A percentile compares a stretch with the other conserved stretches of the same genome.
phyloP scores from a whole-genome alignment of 2,113 vertebrate genomes.

The Callorhinus ursinus region DNA sequence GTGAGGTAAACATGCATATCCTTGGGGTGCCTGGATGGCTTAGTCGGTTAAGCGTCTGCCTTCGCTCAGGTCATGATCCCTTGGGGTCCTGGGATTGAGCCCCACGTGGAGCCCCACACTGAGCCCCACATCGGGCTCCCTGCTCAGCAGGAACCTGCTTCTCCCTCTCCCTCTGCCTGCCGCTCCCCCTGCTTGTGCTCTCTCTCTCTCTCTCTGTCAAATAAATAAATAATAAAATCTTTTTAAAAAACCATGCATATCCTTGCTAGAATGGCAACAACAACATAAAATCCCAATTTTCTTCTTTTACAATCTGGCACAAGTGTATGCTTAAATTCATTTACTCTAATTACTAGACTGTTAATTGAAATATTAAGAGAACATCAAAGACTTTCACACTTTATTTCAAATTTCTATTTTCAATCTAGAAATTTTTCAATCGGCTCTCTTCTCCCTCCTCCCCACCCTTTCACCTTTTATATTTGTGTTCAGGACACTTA shows the following conservation, averaged over 20 bases:
- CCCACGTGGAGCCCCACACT: too few relatives aligned
- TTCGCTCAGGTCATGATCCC: too few relatives aligned
- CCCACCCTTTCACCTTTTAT: neutral
- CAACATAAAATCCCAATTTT: neutral
- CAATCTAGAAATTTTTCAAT: neutral
- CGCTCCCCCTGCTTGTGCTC: too few relatives aligned
- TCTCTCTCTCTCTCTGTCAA: too few relatives aligned
- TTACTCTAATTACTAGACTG: neutral
- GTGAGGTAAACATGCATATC: neutral
- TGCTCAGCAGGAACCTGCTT: too few relatives aligned
- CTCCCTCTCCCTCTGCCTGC: too few relatives aligned
- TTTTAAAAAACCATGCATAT: neutral
- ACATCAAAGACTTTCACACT: neutral
- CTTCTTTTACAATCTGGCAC: neutral
- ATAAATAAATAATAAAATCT: too few relatives aligned
- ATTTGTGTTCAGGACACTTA: neutral
- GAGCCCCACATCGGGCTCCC: too few relatives aligned
- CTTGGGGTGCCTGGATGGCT: too few relatives aligned
- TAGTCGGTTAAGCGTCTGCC: too few relatives aligned
- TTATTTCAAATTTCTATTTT: neutral
- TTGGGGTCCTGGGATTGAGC: too few relatives aligned
- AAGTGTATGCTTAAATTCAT: neutral
- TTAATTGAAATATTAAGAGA: neutral
- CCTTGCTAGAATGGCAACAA: neutral
- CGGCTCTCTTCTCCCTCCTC: neutral